These are phyloP conservation scores for Gulo gulo DNA, from an alignment of 2,113 vertebrate species.

Conservation along the genomic window DNA sequence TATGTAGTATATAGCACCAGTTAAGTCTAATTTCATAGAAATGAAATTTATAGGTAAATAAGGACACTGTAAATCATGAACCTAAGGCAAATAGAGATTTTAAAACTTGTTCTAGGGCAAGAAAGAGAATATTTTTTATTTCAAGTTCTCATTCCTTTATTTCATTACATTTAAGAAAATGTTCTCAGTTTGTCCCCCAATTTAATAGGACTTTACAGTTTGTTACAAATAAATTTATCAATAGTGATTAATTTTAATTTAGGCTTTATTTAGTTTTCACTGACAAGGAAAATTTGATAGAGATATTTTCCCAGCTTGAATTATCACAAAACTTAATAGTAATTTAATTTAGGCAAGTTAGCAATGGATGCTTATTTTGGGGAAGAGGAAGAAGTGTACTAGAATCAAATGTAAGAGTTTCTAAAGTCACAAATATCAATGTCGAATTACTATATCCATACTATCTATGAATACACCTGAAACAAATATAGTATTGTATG, in stretches of 20 bases:
- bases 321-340: background rate
- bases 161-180: background rate
- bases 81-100: background rate
- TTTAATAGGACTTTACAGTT: background rate
- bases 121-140: background rate
- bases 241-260: background rate
- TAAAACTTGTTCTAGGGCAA: slow-evolving; percentile 1
- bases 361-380: no score
- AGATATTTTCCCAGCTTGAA: background rate
- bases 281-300: background rate
- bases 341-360: background rate
- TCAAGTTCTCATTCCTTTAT: background rate
- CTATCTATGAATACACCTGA: background rate
- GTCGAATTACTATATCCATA: background rate
- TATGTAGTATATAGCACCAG: background rate
- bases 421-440: background rate
- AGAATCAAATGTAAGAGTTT: background rate
- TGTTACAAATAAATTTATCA: background rate
- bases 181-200: background rate
- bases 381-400: background rate
- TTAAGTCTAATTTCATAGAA: background rate
- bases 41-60: background rate
- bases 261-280: background rate
- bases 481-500: background rate
- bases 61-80: background rate